phyloP scores from a whole-genome alignment of 2,888 invertebrate species.

The Cheilosia soror region DNA sequence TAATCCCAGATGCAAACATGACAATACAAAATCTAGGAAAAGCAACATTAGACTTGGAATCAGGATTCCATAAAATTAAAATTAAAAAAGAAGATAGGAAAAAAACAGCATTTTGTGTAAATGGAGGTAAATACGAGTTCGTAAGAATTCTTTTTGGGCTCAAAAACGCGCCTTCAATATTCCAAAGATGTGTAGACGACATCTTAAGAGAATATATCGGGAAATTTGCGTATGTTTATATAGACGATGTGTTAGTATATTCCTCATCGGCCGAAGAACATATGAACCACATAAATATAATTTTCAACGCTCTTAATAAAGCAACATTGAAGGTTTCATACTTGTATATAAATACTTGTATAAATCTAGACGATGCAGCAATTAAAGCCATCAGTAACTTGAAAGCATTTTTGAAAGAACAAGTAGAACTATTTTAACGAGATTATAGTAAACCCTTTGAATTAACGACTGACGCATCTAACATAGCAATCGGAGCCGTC shows the following conservation, averaged over 20 bases:
- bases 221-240: conserved; percentile 33
- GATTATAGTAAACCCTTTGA: no score
- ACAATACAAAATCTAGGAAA: conserved; percentile 48
- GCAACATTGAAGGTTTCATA: conserved; percentile 10
- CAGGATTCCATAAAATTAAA: conserved; percentile 48
- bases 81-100: conserved; percentile 42
- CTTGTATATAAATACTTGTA: conserved; percentile 32
- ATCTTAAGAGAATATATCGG: conserved; percentile 14
- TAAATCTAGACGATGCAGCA: conserved; percentile 38
- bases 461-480: no score
- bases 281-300: conserved; percentile 6
- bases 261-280: conserved; percentile 23
- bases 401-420: conserved; percentile 1
- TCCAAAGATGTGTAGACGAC: conserved; percentile 35
- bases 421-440: no score
- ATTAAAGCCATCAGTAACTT: conserved; percentile 38
- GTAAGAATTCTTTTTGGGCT: no score
- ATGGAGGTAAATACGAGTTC: conserved; percentile 62
- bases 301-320: conserved; percentile 17
- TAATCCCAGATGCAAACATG: no score
- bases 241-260: conserved; percentile 40
- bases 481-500: no score
- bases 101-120: conserved; percentile 61
- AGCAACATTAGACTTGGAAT: conserved; percentile 62
- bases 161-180: conserved; percentile 3